These are phyloP conservation scores for Orthosia cruda DNA, from an alignment of 2,888 invertebrate genomes.

Conservation along the genomic window DNA sequence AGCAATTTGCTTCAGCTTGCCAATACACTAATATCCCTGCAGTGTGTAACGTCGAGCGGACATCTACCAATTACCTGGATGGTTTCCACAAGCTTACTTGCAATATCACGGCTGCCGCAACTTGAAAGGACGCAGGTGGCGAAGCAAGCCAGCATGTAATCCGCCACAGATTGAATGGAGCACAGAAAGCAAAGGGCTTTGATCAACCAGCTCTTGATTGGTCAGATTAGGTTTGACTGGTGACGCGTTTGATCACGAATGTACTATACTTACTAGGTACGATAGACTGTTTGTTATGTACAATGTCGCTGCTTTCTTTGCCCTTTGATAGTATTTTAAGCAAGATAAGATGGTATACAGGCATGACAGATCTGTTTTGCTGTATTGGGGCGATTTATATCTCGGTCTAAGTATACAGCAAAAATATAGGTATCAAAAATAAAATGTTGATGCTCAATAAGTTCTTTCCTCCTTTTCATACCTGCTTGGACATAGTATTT, in stretches of 20 bases:
- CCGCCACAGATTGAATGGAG: neutral
- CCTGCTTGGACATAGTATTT: neutral
- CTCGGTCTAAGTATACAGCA: too few relatives aligned
- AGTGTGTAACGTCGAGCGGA: neutral
- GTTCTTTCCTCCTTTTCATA: neutral
- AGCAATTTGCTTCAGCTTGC: neutral
- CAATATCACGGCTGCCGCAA: conserved; percentile 1
- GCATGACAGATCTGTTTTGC: too few relatives aligned
- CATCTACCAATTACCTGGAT: neutral
- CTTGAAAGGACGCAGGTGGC: neutral
- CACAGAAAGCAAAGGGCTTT: conserved; percentile 9
- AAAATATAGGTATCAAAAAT: too few relatives aligned
- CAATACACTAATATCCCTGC: neutral
- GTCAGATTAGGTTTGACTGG: neutral
- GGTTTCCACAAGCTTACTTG: neutral
- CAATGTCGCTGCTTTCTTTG: too few relatives aligned
- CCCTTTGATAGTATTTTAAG: too few relatives aligned
- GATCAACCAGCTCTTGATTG: conserved; percentile 1
- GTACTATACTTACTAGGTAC: neutral
- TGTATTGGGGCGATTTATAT: too few relatives aligned
- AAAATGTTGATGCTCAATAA: too few relatives aligned
- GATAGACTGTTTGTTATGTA: neutral
- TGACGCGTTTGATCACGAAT: neutral
- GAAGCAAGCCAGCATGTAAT: neutral
- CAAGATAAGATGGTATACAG: too few relatives aligned